These are phyloP conservation scores for Parazoanthus atlanticus DNA, from an alignment of 92 coral and sea anemone species.

Conservation along the genomic window DNA sequence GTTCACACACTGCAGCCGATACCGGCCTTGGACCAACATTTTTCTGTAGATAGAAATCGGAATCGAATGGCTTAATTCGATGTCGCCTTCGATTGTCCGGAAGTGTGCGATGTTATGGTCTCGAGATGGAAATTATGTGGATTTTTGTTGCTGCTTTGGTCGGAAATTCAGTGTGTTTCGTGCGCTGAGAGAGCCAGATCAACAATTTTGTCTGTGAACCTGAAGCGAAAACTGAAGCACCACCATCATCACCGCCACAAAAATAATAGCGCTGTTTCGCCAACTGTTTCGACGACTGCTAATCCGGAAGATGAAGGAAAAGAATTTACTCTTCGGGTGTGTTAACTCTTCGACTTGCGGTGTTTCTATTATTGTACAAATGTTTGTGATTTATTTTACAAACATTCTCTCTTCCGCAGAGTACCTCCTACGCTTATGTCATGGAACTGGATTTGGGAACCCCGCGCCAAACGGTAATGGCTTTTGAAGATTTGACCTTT, in stretches of 20 bases:
- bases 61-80: constrained; percentile 22
- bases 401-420: constrained; percentile 51
- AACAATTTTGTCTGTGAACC: constrained; percentile 68
- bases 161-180: constrained; percentile 12
- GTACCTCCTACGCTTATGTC: constrained; percentile 96
- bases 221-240: constrained; percentile 81
- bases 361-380: constrained; percentile 16
- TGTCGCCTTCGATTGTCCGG: constrained; percentile 58
- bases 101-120: constrained; percentile 73
- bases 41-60: constrained; percentile 4
- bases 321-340: constrained; percentile 83
- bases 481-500: not conserved
- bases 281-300: constrained; percentile 31
- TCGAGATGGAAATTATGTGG: constrained; percentile 63
- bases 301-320: constrained; percentile 65
- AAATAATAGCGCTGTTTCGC: constrained; percentile 34
- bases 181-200: constrained; percentile 53
- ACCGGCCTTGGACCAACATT: constrained; percentile 32
- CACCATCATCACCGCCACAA: constrained; percentile 25
- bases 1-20: constrained; percentile 57
- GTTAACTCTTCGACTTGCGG: constrained; percentile 5
- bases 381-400: constrained; percentile 7
- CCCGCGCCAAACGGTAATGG: constrained; percentile 88
- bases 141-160: constrained; percentile 35
- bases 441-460: constrained; percentile 84